A percentile compares a stretch with the other conserved stretches of the same genome.
These are phyloP conservation scores for Heliconius hewitsoni DNA, from an alignment of 1,140 invertebrate species.

Conservation along the genomic window DNA sequence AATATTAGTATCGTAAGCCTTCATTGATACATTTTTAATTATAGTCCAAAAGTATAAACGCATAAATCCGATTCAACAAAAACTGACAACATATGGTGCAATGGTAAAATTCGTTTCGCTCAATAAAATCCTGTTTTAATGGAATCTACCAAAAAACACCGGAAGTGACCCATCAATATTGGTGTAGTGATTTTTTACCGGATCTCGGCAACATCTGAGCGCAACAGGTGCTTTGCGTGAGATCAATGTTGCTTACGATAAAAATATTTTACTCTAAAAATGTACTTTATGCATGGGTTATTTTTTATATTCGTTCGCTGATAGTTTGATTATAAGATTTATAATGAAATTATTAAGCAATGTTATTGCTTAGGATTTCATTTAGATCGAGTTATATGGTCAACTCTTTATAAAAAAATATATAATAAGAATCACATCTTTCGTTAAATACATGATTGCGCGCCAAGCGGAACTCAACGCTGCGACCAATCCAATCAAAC, in stretches of 20 bases:
- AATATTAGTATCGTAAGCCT: background rate
- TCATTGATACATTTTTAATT: constrained; percentile 10
- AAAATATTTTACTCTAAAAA: constrained; percentile 12
- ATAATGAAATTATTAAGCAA: no score
- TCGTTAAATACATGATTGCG: no score
- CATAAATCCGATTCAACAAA: constrained; percentile 40
- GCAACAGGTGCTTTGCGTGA: constrained; percentile 64
- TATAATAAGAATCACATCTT: no score
- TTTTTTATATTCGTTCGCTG: no score
- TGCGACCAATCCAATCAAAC: no score
- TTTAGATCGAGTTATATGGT: no score
- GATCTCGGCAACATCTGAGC: constrained; percentile 66
- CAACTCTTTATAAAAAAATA: no score
- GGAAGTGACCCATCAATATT: constrained; percentile 68
- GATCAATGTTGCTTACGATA: constrained; percentile 31
- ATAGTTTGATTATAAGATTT: no score
- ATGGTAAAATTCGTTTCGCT: constrained; percentile 31
- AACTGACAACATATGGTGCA: constrained; percentile 49
- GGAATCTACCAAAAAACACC: constrained; percentile 54
- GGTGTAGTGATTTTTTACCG: constrained; percentile 67
- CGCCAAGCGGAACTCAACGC: no score
- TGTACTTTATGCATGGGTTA: background rate
- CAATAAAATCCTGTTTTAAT: constrained; percentile 51
- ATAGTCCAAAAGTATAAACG: background rate
- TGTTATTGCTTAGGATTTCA: no score